These are phyloP conservation scores for Alca torda DNA, from an alignment of 2,797 vertebrate genomes.

Conservation along the genomic window DNA sequence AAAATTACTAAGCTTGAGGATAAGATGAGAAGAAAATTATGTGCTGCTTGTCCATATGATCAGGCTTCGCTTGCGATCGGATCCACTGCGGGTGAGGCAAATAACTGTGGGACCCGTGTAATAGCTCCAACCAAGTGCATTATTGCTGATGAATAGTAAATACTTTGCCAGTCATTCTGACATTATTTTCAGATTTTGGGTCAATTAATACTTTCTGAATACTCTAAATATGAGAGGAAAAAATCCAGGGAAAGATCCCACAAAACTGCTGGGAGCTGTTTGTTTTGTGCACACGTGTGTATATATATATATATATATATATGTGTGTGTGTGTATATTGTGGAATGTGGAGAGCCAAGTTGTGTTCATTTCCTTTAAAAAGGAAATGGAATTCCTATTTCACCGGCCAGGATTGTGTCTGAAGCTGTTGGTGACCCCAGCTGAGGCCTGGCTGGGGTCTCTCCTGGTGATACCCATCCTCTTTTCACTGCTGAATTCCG, in stretches of 20 bases:
- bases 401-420: fast-evolving
- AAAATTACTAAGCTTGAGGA: constrained; percentile 23
- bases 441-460: neutral
- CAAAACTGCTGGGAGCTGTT: neutral
- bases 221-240: neutral
- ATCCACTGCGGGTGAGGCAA: neutral
- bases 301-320: fast-evolving
- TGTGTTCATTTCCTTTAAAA: neutral
- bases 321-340: fast-evolving
- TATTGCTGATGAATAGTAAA: neutral
- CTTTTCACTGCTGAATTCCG: neutral
- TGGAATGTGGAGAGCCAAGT: neutral
- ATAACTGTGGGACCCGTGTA: neutral
- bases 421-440: neutral
- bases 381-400: neutral
- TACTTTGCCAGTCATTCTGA: neutral
- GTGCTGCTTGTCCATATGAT: neutral
- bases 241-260: neutral
- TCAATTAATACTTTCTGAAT: neutral
- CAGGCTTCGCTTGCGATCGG: neutral
- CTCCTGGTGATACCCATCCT: neutral
- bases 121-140: neutral
- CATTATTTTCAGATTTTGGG: neutral
- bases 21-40: neutral
- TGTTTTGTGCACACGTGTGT: too few relatives aligned